Conservation (phyloP, 2,113 vertebrate genomes). For the Tamias sibiricus region DNA sequence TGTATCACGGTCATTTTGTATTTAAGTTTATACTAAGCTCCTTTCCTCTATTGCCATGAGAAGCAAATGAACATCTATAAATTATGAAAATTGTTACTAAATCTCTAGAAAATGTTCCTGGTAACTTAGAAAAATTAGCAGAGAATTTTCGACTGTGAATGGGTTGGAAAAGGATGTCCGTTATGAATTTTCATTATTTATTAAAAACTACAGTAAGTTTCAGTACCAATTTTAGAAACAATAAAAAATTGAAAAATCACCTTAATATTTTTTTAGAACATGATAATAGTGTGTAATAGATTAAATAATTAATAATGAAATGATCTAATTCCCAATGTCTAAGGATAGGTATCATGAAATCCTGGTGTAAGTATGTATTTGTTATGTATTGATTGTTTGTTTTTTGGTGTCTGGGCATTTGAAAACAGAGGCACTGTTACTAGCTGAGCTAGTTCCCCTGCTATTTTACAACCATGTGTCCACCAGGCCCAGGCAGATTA, state of each 20-base stretch:
- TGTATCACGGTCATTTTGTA: too few species aligned
- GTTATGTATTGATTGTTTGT: background rate
- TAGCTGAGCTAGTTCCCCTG: too few species aligned
- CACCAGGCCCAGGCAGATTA: background rate
- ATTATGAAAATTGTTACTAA: slow-evolving; percentile 33
- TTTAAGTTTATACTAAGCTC: background rate
- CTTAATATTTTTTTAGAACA: background rate
- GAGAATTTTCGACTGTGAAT: too few species aligned
- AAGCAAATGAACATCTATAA: background rate
- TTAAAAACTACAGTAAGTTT: background rate
- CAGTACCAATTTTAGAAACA: slow-evolving; percentile 7
- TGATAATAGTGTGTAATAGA: slow-evolving; percentile 9
- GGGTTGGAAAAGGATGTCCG: slow-evolving; percentile 1
- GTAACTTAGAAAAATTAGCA: slow-evolving; percentile 13
- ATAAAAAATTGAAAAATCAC: background rate
- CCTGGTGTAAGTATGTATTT: background rate
- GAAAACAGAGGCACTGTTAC: too few species aligned
- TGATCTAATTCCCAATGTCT: background rate
- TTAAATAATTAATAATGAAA: background rate
- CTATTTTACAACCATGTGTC: too few species aligned
- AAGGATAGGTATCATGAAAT: background rate
- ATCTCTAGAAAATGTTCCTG: background rate
- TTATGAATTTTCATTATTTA: slow-evolving; percentile 6
- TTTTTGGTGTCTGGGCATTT: background rate
- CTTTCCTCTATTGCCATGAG: background rate